Conservation (phyloP, 2,113 vertebrate genomes). For the Diadophis punctatus region DNA sequence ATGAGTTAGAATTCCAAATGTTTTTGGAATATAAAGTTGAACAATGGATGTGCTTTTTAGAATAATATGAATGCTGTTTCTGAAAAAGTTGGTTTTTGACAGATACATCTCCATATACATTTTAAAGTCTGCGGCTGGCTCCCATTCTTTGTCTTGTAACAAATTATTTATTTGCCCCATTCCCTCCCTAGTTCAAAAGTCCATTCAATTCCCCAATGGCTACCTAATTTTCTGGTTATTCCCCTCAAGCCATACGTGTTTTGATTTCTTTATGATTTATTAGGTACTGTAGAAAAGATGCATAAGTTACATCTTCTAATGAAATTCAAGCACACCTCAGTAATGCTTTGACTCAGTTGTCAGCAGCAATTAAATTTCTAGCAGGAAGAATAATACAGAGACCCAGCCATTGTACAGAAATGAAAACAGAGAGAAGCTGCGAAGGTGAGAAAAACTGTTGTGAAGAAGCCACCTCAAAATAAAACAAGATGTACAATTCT, state of each 20-base stretch:
- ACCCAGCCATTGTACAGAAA: conserved; percentile 69
- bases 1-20: conserved; percentile 72
- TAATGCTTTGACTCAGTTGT: conserved; percentile 81
- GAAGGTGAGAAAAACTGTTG: conserved; percentile 48
- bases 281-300: conserved; percentile 84
- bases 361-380: conserved; percentile 80
- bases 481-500: conserved; percentile 54
- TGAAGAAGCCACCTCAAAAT: conserved; percentile 46
- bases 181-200: conserved; percentile 81
- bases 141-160: conserved; percentile 50
- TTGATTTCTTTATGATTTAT: conserved; percentile 88
- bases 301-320: conserved; percentile 87
- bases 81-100: conserved; percentile 69
- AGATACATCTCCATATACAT: conserved; percentile 69
- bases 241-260: conserved; percentile 86
- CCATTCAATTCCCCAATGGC: conserved; percentile 83
- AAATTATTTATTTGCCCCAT: conserved; percentile 79
- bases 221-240: conserved; percentile 87
- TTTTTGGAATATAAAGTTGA: conserved; percentile 74
- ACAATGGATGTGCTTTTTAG: conserved; percentile 73
- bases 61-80: conserved; percentile 77
- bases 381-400: conserved; percentile 68
- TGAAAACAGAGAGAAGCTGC: conserved; percentile 59
- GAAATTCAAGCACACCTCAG: conserved; percentile 83
- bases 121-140: conserved; percentile 75